Percentiles rank a stretch among this genome's conserved stretches.
These are phyloP conservation scores for Drosophila leontia DNA, from an alignment of 1,140 invertebrate species.

Conservation along the genomic window DNA sequence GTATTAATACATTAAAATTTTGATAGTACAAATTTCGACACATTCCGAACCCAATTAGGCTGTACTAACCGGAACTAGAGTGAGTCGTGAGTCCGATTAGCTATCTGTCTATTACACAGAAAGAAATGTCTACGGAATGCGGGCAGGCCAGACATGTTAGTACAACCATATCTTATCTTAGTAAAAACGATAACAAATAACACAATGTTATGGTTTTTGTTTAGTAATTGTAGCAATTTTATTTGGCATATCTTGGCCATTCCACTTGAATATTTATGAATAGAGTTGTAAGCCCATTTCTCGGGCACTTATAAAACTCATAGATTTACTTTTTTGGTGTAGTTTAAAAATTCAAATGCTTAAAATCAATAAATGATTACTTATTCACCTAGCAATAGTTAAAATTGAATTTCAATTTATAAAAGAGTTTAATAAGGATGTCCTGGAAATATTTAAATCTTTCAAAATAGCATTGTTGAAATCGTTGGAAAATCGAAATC, in stretches of 20 bases:
- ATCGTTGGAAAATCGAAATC: too few relatives aligned
- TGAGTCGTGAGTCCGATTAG: conserved; percentile 32
- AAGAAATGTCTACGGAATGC: conserved; percentile 8
- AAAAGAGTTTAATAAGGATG: background rate
- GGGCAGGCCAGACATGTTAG: conserved; percentile 8
- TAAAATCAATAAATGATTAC: conserved; percentile 6
- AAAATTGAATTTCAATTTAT: conserved; percentile 29
- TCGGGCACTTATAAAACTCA: background rate
- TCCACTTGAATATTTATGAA: background rate
- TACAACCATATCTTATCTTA: conserved; percentile 10
- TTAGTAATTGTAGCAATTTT: background rate
- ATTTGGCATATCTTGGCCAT: background rate
- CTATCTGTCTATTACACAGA: background rate
- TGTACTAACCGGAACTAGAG: conserved; percentile 62
- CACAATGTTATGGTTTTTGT: background rate
- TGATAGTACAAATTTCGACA: conserved; percentile 56
- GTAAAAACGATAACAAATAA: conserved; percentile 7
- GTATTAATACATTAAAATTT: conserved; percentile 40
- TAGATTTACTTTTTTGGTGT: background rate
- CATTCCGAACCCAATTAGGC: conserved; percentile 8
- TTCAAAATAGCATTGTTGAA: too few relatives aligned
- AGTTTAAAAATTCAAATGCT: background rate
- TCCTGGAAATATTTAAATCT: background rate
- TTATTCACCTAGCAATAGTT: background rate
- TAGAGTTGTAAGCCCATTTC: too few relatives aligned